These are phyloP conservation scores for Muscicapa adusta DNA, from an alignment of 2,113 vertebrate genomes.

Conservation along the genomic window DNA sequence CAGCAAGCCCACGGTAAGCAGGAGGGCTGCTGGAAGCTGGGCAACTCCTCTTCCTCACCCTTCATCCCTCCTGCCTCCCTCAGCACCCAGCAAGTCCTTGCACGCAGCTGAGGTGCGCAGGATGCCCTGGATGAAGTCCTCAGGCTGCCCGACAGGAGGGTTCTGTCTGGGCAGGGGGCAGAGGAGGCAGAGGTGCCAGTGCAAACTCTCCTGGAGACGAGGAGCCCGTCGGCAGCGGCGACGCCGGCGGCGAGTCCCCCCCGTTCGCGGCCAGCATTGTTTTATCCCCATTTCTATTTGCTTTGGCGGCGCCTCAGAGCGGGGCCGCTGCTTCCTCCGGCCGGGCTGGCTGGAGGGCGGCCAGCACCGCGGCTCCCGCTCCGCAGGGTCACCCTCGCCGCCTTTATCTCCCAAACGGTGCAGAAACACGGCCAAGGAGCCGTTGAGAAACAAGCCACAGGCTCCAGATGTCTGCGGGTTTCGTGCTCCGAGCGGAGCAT, in stretches of 20 bases:
- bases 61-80: neutral
- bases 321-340: constrained; percentile 23
- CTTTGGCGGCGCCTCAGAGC: constrained; percentile 47
- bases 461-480: constrained; percentile 56
- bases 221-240: neutral
- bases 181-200: neutral
- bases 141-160: neutral
- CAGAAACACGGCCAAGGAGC: neutral
- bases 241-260: neutral
- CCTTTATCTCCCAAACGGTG: constrained; percentile 27
- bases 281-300: neutral
- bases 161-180: neutral
- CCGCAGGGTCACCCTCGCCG: neutral
- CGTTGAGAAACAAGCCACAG: constrained; percentile 51
- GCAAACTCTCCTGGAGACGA: neutral
- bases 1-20: constrained; percentile 1
- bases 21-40: neutral
- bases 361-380: constrained; percentile 12
- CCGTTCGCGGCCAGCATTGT: neutral
- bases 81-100: neutral
- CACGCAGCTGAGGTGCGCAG: rapidly evolving
- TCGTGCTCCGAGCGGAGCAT: neutral
- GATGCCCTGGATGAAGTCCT: neutral
- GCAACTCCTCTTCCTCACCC: neutral
- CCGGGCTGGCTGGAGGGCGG: constrained; percentile 39